These are phyloP conservation scores for Lichenostomus cassidix DNA, from an alignment of 2,113 vertebrate genomes.

Conservation along the genomic window DNA sequence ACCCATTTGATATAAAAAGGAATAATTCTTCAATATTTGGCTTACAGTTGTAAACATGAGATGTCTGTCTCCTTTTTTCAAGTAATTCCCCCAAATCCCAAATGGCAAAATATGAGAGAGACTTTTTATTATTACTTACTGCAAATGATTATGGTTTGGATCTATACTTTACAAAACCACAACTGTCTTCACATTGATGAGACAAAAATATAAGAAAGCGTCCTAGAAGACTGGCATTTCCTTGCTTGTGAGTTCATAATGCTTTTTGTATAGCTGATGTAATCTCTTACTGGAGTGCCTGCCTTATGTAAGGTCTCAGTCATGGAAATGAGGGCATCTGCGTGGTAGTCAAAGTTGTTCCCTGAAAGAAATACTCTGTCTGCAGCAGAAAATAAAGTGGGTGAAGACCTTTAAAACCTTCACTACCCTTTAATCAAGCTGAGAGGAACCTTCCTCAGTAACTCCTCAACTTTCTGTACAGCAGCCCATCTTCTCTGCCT, in stretches of 20 bases:
- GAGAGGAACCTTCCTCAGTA: not conserved
- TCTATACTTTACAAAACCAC: not conserved
- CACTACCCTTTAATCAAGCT: not conserved
- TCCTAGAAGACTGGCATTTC: not conserved
- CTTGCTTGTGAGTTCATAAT: not conserved
- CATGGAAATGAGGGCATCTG: slow-evolving; percentile 8
- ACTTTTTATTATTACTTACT: not conserved
- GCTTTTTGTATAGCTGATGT: slow-evolving; percentile 3
- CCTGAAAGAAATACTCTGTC: not conserved
- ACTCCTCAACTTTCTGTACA: not conserved
- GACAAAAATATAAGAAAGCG: not conserved
- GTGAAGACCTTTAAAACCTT: not conserved
- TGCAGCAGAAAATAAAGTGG: not conserved
- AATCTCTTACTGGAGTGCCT: not conserved
- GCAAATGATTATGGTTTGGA: not conserved
- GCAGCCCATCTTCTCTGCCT: not conserved
- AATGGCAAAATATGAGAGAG: not conserved
- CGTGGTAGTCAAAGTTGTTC: not conserved
- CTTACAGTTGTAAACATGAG: not conserved
- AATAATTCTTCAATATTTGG: not conserved
- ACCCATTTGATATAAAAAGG: not conserved
- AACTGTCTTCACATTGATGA: not conserved
- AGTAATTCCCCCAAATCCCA: not conserved
- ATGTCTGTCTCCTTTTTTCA: not conserved
- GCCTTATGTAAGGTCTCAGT: slow-evolving; percentile 16